Percentiles rank a stretch among this genome's conserved stretches.
Conservation (phyloP, 2,113 vertebrate species). For the Neotragus moschatus region DNA sequence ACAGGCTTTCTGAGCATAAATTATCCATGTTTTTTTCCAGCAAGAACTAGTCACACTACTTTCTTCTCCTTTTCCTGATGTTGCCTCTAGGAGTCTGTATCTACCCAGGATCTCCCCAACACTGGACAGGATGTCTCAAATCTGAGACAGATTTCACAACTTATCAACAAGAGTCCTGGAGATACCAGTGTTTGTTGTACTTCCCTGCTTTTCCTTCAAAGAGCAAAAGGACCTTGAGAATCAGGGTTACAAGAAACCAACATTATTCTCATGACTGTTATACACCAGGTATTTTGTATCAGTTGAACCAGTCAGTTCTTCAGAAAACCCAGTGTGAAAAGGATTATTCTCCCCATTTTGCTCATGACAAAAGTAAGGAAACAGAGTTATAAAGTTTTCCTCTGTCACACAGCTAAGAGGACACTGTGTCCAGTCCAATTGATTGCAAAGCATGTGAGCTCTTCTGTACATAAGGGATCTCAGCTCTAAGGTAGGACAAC, state of each 20-base stretch:
- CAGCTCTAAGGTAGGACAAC: neutral
- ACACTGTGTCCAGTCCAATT: neutral
- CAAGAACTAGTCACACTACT: neutral
- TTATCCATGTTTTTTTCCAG: neutral
- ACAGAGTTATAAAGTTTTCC: neutral
- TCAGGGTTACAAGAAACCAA: neutral
- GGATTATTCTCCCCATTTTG: neutral
- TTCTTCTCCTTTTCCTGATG: neutral
- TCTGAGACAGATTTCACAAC: neutral
- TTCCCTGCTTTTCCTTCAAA: neutral
- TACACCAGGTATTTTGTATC: neutral
- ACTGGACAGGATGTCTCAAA: neutral
- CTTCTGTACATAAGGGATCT: neutral
- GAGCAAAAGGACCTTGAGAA: neutral
- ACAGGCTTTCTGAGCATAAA: slow-evolving; percentile 11
- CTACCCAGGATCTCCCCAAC: neutral
- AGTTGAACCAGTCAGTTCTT: neutral
- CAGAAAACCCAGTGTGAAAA: neutral
- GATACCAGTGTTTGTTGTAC: neutral
- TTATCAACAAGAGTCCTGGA: neutral
- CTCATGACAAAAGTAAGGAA: neutral
- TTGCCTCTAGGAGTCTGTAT: neutral
- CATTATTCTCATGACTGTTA: neutral
- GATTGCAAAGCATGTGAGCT: neutral
- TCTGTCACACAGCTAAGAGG: neutral